Evolutionary conservation across 23 tunicate species (phyloP).

Genomic region (Styela clava): DNA sequence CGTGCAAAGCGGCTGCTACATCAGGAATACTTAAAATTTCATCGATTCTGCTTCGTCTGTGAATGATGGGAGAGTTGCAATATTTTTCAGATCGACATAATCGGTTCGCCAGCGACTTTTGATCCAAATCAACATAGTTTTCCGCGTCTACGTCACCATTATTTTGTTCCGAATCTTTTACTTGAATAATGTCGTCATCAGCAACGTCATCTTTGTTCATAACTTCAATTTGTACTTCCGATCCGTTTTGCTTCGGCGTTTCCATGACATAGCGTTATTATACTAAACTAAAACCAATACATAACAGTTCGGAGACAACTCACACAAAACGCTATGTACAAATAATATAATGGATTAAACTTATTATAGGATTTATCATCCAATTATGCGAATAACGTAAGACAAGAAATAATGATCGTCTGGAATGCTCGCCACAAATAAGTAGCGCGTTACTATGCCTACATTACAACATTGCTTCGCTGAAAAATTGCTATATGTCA

Average conservation of each 20-base stretch:
- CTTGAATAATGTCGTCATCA: background rate
- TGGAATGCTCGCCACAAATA: no score
- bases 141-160: background rate
- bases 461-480: no score
- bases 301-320: no score
- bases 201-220: background rate
- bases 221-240: background rate
- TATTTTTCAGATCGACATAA: background rate
- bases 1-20: conserved; percentile 65
- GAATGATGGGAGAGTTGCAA: conserved; percentile 72
- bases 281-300: no score
- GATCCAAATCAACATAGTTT: background rate
- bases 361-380: no score
- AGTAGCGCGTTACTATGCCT: no score
- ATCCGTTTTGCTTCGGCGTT: background rate
- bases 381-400: no score
- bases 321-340: no score
- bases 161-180: background rate
- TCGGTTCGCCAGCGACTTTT: background rate
- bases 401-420: no score
- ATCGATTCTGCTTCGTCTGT: conserved; percentile 59
- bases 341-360: no score
- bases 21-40: conserved; percentile 82
- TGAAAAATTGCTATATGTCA: no score
- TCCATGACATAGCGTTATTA: background rate